phyloP scores from a whole-genome alignment of 2,113 vertebrate genomes.

The Nothocercus julius region DNA sequence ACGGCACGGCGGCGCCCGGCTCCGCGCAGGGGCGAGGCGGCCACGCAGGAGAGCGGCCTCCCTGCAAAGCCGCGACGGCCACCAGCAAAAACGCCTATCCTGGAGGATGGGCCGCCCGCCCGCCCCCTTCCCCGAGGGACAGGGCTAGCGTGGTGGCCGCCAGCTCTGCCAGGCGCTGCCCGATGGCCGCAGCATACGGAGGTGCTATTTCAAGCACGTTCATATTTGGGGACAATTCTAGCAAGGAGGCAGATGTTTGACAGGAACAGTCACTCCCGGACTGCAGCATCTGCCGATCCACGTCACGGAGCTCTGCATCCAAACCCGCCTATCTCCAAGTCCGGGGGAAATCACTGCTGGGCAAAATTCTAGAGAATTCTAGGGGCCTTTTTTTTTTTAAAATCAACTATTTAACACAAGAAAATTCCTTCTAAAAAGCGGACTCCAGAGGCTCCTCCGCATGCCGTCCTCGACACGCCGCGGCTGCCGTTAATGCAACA shows the following conservation, averaged over 20 bases:
- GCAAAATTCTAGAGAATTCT: not conserved
- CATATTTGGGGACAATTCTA: not conserved
- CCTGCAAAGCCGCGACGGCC: too few relatives aligned
- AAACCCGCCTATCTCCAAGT: not conserved
- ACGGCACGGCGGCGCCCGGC: too few relatives aligned
- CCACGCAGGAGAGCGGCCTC: too few relatives aligned
- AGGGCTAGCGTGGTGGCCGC: too few relatives aligned
- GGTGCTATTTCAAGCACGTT: not conserved
- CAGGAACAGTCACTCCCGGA: not conserved
- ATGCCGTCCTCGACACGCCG: not conserved
- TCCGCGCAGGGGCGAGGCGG: too few relatives aligned
- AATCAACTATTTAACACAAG: not conserved
- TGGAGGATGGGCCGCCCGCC: too few relatives aligned
- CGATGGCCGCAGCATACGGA: fast-evolving
- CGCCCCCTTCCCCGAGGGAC: too few relatives aligned
- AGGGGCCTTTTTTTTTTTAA: not conserved
- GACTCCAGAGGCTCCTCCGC: not conserved
- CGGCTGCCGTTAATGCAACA: not conserved
- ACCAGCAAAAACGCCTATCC: too few relatives aligned
- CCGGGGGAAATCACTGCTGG: not conserved
- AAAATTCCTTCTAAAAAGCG: not conserved
- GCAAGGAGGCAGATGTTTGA: not conserved
- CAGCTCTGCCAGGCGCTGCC: too few relatives aligned
- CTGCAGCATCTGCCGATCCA: not conserved
- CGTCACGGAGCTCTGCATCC: not conserved